phyloP scores from a whole-genome alignment of 2,113 vertebrate species.

The Podarcis cretensis region DNA sequence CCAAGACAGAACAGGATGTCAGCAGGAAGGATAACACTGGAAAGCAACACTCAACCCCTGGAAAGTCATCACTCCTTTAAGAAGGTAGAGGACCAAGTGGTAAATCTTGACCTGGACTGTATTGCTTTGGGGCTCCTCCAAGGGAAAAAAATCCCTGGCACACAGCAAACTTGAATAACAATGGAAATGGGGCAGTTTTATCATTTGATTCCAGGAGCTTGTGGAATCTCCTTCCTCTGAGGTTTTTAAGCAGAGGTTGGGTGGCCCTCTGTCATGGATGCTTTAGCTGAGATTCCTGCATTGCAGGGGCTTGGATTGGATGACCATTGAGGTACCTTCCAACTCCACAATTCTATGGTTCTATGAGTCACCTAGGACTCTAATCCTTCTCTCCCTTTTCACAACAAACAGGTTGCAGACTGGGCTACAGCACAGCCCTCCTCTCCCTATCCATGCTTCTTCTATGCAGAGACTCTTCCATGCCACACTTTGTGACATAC shows the following conservation, averaged over 20 bases:
- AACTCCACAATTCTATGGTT: no score
- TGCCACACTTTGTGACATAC: neutral
- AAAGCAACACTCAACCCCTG: neutral
- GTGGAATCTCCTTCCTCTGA: no score
- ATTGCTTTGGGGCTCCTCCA: neutral
- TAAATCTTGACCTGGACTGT: neutral
- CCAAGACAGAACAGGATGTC: rapidly evolving
- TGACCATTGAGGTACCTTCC: no score
- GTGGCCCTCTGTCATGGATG: no score
- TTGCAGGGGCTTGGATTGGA: no score
- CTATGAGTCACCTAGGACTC: neutral
- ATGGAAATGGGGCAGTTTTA: neutral
- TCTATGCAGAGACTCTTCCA: neutral
- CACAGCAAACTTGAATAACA: neutral
- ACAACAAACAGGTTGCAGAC: neutral
- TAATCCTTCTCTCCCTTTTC: neutral
- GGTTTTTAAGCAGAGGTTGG: no score
- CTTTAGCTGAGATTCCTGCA: no score
- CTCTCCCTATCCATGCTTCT: neutral
- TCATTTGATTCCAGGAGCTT: no score
- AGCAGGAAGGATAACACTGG: rapidly evolving
- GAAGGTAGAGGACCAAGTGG: neutral
- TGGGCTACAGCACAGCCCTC: no score
- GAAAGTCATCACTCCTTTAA: neutral
- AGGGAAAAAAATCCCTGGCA: neutral